Evolutionary conservation across 2,888 invertebrate genomes (phyloP).

Genomic region (Acleris sparsana): DNA sequence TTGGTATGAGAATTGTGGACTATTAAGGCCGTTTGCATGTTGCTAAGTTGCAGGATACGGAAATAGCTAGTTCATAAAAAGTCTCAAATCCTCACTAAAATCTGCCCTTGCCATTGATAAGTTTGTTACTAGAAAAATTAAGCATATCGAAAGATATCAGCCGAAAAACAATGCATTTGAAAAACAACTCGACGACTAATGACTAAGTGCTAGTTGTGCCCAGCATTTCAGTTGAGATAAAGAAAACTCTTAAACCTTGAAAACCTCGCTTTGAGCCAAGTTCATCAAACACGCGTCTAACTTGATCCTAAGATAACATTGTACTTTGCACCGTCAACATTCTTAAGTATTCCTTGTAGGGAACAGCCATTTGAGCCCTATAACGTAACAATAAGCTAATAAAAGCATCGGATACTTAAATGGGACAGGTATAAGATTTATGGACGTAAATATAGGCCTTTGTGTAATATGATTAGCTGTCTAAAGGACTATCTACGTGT

Average conservation of each 20-base stretch:
- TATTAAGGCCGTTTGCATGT: too few relatives aligned
- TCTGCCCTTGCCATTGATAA: too few relatives aligned
- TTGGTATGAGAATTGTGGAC: too few relatives aligned
- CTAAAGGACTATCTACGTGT: not conserved
- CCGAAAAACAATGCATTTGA: too few relatives aligned
- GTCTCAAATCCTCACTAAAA: too few relatives aligned
- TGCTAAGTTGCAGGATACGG: too few relatives aligned
- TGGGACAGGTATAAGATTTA: not conserved
- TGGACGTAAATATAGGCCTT: not conserved
- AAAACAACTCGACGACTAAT: too few relatives aligned
- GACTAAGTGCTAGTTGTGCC: too few relatives aligned
- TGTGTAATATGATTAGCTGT: not conserved
- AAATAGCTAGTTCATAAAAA: too few relatives aligned
- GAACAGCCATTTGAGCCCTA: not conserved
- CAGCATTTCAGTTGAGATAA: not conserved
- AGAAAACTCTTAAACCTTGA: not conserved
- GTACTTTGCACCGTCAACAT: not conserved
- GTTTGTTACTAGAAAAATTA: too few relatives aligned
- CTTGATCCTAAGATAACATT: not conserved
- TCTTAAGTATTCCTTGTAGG: constrained; percentile 3
- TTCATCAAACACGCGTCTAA: not conserved
- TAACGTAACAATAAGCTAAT: constrained; percentile 7
- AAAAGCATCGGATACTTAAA: constrained; percentile 8
- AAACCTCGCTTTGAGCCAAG: not conserved
- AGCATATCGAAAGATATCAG: too few relatives aligned